Conservation (phyloP, 2,888 invertebrate species). For the Cyclophora punctaria region DNA sequence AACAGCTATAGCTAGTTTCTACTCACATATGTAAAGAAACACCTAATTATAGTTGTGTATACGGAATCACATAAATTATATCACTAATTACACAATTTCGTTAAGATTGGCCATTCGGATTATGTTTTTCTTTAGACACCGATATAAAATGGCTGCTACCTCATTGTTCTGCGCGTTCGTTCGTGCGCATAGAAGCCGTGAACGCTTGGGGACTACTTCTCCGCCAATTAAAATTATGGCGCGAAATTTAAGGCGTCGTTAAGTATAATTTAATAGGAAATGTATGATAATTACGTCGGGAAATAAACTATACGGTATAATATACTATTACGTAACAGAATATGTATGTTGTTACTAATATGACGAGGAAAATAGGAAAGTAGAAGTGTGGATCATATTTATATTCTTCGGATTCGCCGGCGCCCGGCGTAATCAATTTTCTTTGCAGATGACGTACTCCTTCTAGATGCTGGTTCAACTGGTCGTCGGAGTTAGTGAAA, state of each 20-base stretch:
- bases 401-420: conserved; percentile 28
- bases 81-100: conserved; percentile 75
- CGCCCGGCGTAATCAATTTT: conserved; percentile 32
- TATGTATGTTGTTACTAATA: conserved; percentile 45
- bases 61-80: conserved; percentile 73
- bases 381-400: conserved; percentile 41
- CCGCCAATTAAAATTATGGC: conserved; percentile 75
- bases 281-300: conserved; percentile 30
- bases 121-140: conserved; percentile 75
- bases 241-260: conserved; percentile 71
- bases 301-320: conserved; percentile 9
- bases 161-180: conserved; percentile 76
- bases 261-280: conserved; percentile 45
- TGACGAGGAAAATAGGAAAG: conserved; percentile 40
- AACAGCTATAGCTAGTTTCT: conserved; percentile 60
- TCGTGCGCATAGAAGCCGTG: conserved; percentile 76
- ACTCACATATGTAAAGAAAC: conserved; percentile 70
- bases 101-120: conserved; percentile 76
- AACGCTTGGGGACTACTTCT: conserved; percentile 75
- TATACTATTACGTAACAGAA: conserved; percentile 44
- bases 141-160: conserved; percentile 77
- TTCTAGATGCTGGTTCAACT: conserved; percentile 60
- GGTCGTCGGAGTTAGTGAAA: conserved; percentile 59
- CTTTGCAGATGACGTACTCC: conserved; percentile 57
- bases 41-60: conserved; percentile 65